Evolutionary conservation across 2,888 invertebrate genomes (phyloP).

Genomic region (Allophyes oxyacanthae): DNA sequence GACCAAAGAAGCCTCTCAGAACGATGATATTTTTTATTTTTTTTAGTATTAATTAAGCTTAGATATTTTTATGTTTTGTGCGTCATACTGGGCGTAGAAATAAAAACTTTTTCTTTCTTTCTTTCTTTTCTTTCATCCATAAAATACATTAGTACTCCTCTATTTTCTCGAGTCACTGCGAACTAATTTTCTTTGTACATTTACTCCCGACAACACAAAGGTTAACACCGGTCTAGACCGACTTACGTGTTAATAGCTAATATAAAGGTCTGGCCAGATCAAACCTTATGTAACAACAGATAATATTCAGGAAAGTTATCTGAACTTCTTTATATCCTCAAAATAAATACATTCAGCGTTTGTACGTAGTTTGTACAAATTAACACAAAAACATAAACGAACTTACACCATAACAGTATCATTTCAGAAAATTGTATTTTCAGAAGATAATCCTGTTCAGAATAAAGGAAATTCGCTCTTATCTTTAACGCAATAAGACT

Average conservation of each 20-base stretch:
- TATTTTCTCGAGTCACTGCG: slow-evolving; percentile 26
- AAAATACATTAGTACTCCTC: slow-evolving; percentile 9
- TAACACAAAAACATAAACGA: slow-evolving; percentile 10
- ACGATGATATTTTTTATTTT: no score
- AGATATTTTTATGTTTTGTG: no score
- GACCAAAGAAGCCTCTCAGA: no score
- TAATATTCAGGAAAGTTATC: background rate
- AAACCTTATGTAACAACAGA: background rate
- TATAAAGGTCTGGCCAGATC: background rate
- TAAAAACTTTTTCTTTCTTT: no score
- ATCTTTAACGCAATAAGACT: slow-evolving; percentile 6
- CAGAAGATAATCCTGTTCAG: slow-evolving; percentile 5
- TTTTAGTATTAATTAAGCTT: no score
- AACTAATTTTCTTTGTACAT: slow-evolving; percentile 28
- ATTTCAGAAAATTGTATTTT: slow-evolving; percentile 14
- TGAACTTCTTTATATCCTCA: no score
- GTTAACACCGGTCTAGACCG: slow-evolving; percentile 16
- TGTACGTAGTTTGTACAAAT: background rate
- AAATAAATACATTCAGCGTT: no score
- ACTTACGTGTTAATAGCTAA: background rate
- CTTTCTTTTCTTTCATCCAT: no score
- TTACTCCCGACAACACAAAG: slow-evolving; percentile 16
- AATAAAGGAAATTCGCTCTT: slow-evolving; percentile 16
- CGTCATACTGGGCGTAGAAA: no score
- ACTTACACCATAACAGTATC: slow-evolving; percentile 18